Evolutionary conservation across 2,888 invertebrate species (phyloP), one percentile per base, ranked within the genome.

Genomic region (Apeira syringaria): DNA sequence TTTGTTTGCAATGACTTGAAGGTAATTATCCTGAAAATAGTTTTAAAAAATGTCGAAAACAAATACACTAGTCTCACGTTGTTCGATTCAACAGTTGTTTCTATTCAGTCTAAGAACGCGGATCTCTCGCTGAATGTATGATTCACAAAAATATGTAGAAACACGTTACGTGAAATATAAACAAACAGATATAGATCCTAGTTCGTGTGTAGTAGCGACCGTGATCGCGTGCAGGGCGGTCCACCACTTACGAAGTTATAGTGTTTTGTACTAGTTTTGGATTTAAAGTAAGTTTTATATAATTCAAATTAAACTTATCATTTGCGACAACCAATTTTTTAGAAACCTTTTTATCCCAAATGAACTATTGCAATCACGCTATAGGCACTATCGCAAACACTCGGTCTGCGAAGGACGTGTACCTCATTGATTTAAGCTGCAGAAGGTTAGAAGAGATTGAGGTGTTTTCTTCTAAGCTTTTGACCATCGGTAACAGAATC

Each of bases 121-220:
- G 39, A 46, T 40, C 40, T 45, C 1, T 5, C n/a, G n/a, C n/a
- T n/a, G n/a, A n/a, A 9, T 15, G n/a, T 28, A 28, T 43, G 43
- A 43, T 37, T 37, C 43, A 43, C 28, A 28, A 43, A 36, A 32
- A 36, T 43, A 26, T 43, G 20, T 9, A 18, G 26, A 39, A 34
- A 25, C 29, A 26, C 29, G 27, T 15, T 42, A 22, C 27, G 41
- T 35, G 36, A 34, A 44, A 45, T 44, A 37, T 44, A 41, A 44
- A 37, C 37, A 36, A 50, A 42, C 42, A 29, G 29, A 17, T 33
- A 25, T 31, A 43, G 37, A 43, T 5, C 9, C 5, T 9, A 20
- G 24, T 4, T 9, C 3, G 35, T 28, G 4, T 11, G 10, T 17
- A 35, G 35, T 35, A 25, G 25, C 3, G 36, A n/a, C 20, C 10